Evolutionary conservation across 1,140 invertebrate genomes (phyloP).

Genomic region (Bicyclus anynana): DNA sequence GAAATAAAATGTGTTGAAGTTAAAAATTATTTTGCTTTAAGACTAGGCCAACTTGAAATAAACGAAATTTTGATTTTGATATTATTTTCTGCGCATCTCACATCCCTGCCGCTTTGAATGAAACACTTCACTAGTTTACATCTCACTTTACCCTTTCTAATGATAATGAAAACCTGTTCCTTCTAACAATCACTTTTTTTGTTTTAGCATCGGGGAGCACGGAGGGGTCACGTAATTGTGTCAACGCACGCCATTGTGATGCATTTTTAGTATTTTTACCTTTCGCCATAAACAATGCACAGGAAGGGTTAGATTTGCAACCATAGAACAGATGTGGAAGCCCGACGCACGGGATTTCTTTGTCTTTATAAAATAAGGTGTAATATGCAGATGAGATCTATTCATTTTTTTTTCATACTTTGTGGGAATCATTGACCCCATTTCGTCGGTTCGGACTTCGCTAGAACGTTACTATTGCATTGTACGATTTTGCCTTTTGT

Average conservation of each 20-base stretch:
- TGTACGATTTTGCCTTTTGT: conserved; percentile 36
- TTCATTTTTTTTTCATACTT: conserved; percentile 52
- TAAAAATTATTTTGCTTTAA: too few species aligned
- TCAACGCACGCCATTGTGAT: conserved; percentile 54
- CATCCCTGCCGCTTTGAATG: conserved; percentile 45
- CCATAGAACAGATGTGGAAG: conserved; percentile 46
- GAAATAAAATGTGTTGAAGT: too few species aligned
- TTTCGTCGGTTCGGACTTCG: conserved; percentile 44
- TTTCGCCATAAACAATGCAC: conserved; percentile 54
- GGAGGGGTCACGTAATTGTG: conserved; percentile 56
- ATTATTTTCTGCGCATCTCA: not conserved
- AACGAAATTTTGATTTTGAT: too few species aligned
- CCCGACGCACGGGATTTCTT: conserved; percentile 34
- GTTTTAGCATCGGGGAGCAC: conserved; percentile 50
- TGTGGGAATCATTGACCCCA: conserved; percentile 56
- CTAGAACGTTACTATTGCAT: conserved; percentile 42
- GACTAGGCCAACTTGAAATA: too few species aligned
- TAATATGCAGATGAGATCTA: conserved; percentile 57
- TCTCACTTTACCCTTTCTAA: conserved; percentile 69
- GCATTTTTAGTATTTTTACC: conserved; percentile 42
- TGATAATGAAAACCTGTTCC: conserved; percentile 71
- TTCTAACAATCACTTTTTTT: conserved; percentile 67
- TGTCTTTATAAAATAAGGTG: conserved; percentile 62
- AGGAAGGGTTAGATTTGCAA: conserved; percentile 30
- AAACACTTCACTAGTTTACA: conserved; percentile 59